Evolutionary conservation across 2,888 invertebrate species (phyloP).

Genomic region (Callinectes sapidus): DNA sequence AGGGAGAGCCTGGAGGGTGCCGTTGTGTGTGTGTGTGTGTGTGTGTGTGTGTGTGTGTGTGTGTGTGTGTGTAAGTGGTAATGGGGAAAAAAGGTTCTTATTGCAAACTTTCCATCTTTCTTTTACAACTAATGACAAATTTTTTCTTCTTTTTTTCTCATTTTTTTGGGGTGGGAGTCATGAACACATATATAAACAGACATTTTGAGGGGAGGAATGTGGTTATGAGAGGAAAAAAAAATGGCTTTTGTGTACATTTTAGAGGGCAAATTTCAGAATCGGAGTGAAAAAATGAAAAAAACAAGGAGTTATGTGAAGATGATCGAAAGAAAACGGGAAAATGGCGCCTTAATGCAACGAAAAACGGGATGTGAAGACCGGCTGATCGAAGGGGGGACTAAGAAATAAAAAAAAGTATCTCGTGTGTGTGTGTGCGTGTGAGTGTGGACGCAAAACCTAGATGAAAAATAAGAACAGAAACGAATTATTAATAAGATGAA

Average conservation of each 20-base stretch:
- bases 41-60: slow-evolving; percentile 25
- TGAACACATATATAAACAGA: too few relatives aligned
- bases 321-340: neutral
- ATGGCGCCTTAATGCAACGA: neutral
- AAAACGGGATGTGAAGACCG: neutral
- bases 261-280: neutral
- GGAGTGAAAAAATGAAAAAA: neutral
- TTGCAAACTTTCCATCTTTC: neutral
- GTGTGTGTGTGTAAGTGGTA: neutral
- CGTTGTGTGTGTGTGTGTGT: slow-evolving; percentile 1
- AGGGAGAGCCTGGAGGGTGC: slow-evolving; percentile 17
- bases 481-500: neutral
- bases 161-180: too few relatives aligned
- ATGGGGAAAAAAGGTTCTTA: neutral
- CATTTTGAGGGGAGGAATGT: neutral
- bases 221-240: neutral
- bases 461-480: neutral
- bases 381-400: neutral
- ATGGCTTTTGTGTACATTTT: neutral
- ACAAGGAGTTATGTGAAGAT: neutral
- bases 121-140: neutral
- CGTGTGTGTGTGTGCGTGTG: slow-evolving; percentile 15
- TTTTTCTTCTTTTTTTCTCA: neutral
- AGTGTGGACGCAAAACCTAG: neutral
- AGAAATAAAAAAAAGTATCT: neutral